Evolutionary conservation across 1,140 invertebrate genomes (phyloP), one percentile per base, ranked within the genome.

Genomic region (Dreissena rostriformis): DNA sequence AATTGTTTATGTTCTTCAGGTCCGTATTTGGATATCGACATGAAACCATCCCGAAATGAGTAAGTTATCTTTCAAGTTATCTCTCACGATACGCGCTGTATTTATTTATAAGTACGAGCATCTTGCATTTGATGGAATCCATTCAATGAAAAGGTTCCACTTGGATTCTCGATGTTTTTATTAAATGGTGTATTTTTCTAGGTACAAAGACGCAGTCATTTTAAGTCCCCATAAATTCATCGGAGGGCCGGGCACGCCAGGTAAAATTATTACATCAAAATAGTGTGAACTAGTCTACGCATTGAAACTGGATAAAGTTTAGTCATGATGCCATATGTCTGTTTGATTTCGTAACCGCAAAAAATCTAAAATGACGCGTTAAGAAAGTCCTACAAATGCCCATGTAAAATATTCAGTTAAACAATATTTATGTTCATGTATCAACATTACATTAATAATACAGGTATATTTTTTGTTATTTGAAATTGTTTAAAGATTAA

Each of bases 221-320:
- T 97, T 98, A 90, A 97, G 97, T 51, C 96, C 96, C 66, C 97
- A 97, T 93, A 98, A 98, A 92, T 97, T 98, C 92, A 95, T 97
- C 61, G 97, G 97, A 0, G 97, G 97, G 7, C 96, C 97, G 0
- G 97, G 97, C 90, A 97, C 97, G 17, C 97, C 97, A 7, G 96
- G 95, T 92, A 93, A 29, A 70, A 28, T 26, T 63, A n/a, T 2
- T 22, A n/a, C n/a, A n/a, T n/a, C n/a, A 68, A 17, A 68, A 22
- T 68, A 24, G 39, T 68, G 26, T 68, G 39, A 22, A 11, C 1
- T 10, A 28, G 39, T 19, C 17, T 68, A 39, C 39, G 8, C 2
- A 39, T 39, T 8, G 8, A 39, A 39, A 39, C 8, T 2, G 39
- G 4, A 5, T 39, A 39, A 39, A 2, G 2, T 39, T 39, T 39